Base-by-base conservation (phyloP, 2,888 invertebrate genomes). In the Hipparchia semele region DNA sequence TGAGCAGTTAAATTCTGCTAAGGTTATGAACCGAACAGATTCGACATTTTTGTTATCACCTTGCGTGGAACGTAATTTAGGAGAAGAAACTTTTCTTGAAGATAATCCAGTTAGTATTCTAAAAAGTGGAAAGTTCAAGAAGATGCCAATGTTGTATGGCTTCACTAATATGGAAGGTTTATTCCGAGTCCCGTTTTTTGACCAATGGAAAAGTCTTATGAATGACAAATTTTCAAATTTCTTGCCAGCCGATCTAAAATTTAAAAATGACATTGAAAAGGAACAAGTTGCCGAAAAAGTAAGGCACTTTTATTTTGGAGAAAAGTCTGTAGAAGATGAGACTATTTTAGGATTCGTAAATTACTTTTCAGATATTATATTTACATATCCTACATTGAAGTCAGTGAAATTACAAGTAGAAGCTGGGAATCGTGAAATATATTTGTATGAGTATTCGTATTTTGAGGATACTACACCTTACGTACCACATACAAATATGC, bases 191-290 rank as follows among this genome's bases (percentile, higher is more conserved):
- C 46, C 60, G 0, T 49, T 77, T 0, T 88, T 86, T 71, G 80
- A 85, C 2, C 0, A 46, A 0, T 86, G 85, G 85, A 84, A 78
- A 65, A 68, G 73, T 59, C 60, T 56, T 68, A 89, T 91, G 87
- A 87, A 87, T 79, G 74, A 81, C 13, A 85, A 84, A 0, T 90
- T 90, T 80, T 82, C 86, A 0, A 84, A 88, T 23, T 90, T 87
- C 71, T 60, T 90, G n/a, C 89, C 90, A 2, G 75, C 75, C 49
- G 85, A 88, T 69, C 77, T 90, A 3, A 72, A 81, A n/a, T 89
- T 90, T 76, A 71, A 81, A 13, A 80, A 72, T 62, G 75, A 84
- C 0, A 74, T 76, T 1, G 80, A 87, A 76, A 86, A 79, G 76
- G 80, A 85, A 73, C 39, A 78, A 64, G 81, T 89, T 0, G 83